Percentiles rank a stretch among this genome's conserved stretches.
These are phyloP conservation scores for Helicoverpa zea DNA, from an alignment of 1,140 invertebrate genomes.

Conservation along the genomic window DNA sequence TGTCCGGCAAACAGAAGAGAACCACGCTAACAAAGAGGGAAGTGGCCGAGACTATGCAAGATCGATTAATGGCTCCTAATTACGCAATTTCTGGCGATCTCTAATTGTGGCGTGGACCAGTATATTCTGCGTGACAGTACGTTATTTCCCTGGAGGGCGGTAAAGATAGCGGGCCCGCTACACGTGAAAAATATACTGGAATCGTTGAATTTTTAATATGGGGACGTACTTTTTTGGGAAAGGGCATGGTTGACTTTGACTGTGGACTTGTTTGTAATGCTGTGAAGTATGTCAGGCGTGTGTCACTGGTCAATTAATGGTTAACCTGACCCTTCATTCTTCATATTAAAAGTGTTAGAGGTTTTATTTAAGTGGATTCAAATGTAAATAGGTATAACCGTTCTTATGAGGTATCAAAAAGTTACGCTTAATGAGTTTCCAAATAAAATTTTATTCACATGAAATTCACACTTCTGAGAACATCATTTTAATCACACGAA, in stretches of 20 bases:
- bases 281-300: neutral
- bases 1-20: constrained; percentile 28
- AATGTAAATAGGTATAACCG: too few relatives aligned
- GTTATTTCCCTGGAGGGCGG: constrained; percentile 83
- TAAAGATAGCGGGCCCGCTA: constrained; percentile 77
- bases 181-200: constrained; percentile 65
- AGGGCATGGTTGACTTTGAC: constrained; percentile 9
- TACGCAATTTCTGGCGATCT: constrained; percentile 85
- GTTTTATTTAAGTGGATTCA: too few relatives aligned
- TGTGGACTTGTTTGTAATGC: neutral
- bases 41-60: constrained; percentile 66
- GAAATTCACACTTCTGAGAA: too few relatives aligned
- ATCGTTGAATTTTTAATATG: constrained; percentile 41
- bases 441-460: too few relatives aligned
- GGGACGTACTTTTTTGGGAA: constrained; percentile 20
- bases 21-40: constrained; percentile 56
- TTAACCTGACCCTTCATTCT: neutral
- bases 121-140: constrained; percentile 84
- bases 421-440: too few relatives aligned
- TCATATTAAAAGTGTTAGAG: too few relatives aligned
- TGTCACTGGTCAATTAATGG: neutral
- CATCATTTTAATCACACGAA: too few relatives aligned
- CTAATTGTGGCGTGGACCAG: constrained; percentile 82
- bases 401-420: too few relatives aligned
- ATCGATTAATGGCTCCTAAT: constrained; percentile 84